Base-by-base conservation (phyloP, 2,797 vertebrate species). In the Bovichtus diacanthus region DNA sequence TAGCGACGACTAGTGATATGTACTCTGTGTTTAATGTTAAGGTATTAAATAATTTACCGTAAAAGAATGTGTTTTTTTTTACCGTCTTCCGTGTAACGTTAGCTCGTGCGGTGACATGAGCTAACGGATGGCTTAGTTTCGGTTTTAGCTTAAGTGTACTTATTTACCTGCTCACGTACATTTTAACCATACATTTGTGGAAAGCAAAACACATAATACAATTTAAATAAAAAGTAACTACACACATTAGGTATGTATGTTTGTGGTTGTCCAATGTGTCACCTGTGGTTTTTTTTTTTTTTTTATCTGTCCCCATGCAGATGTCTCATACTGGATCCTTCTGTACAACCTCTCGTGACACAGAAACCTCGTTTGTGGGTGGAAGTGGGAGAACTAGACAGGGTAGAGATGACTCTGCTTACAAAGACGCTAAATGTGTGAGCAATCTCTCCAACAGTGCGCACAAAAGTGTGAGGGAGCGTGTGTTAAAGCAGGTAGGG, bases 401-500 rank as follows among this genome's bases (percentile, higher is more conserved):
- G 15, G 8, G 19, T 2, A 36, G 6, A 36, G 21, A 66, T 25
- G 70, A 41, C 15, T 53, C 47, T 36, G 21, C 7, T 11, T 46
- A 47, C 5, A 56, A 25, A 27, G 53, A 27, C 19, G 3, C 21
- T 1, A 59, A 27, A 3, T 4, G 13, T 55, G 54, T 19, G 60
- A 58, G 10, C 9, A 72, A 7, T 11, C 39, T 65, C 5, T 19
- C 34, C 23, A 54, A 15, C 29, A 53, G 44, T 60, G n/a, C 54
- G 7, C 70, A 76, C 4, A 51, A 2, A 16, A 56, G 23, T 34
- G 76, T 27, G 31, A 87, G 82, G 78, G 83, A 91, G 13, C 83
- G 82, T 0, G 92, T 92, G 9, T 44, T 91, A 15, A 93, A 91
- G 76, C 72, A 92, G 59, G 87, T 95, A 1, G 91, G 91, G 23